Evolutionary conservation across 2,888 invertebrate genomes (phyloP).

Genomic region (Iphiclides podalirius): DNA sequence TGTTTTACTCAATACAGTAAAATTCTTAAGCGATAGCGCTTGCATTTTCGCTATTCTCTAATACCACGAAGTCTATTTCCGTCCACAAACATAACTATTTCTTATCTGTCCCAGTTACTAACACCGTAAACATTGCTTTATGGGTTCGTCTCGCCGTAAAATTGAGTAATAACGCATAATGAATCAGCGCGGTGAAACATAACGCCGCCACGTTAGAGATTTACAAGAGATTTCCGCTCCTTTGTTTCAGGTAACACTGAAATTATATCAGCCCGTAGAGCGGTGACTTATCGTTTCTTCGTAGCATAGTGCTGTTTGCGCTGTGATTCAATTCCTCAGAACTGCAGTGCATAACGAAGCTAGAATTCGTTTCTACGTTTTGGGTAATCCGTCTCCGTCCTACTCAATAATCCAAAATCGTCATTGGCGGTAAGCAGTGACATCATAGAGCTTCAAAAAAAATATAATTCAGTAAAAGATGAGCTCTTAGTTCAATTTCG

Average conservation of each 20-base stretch:
- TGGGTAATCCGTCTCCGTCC: constrained; percentile 7
- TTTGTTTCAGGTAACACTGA: constrained; percentile 38
- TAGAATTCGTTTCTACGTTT: constrained; percentile 12
- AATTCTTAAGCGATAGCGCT: neutral
- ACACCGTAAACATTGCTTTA: constrained; percentile 39
- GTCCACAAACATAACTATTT: constrained; percentile 26
- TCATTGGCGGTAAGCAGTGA: constrained; percentile 7
- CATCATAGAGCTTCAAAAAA: constrained; percentile 5
- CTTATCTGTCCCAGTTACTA: constrained; percentile 34
- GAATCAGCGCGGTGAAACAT: constrained; percentile 36
- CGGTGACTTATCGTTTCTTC: constrained; percentile 39
- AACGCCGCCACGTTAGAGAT: constrained; percentile 34
- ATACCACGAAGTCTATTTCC: constrained; percentile 26
- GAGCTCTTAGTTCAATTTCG: no score
- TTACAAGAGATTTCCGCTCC: constrained; percentile 46
- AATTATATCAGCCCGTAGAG: constrained; percentile 30
- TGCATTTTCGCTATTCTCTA: constrained; percentile 3
- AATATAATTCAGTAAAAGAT: no score
- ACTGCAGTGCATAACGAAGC: neutral
- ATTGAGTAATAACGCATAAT: constrained; percentile 40
- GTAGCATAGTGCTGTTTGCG: constrained; percentile 23
- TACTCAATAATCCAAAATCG: constrained; percentile 5
- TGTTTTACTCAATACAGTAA: neutral
- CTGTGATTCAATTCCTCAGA: constrained; percentile 25
- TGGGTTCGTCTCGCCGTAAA: constrained; percentile 37